These are phyloP conservation scores for Macaria notata DNA, from an alignment of 2,888 invertebrate species.

Conservation along the genomic window DNA sequence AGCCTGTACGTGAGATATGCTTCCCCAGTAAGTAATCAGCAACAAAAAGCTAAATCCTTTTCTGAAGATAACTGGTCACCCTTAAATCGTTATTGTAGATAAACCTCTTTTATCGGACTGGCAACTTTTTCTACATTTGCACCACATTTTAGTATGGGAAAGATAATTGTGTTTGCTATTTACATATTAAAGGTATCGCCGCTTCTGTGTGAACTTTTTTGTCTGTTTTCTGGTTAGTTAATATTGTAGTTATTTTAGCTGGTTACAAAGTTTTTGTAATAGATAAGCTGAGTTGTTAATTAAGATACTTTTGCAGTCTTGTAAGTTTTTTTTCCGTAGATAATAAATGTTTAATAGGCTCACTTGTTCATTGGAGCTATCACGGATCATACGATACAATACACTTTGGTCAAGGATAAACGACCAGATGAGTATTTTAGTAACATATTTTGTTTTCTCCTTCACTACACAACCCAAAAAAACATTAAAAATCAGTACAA, in stretches of 20 bases:
- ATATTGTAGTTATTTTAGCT: background rate
- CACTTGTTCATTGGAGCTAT: too few relatives aligned
- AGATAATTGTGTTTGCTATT: slow-evolving; percentile 13
- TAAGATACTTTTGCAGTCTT: background rate
- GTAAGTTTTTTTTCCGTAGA: too few relatives aligned
- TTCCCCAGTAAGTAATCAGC: slow-evolving; percentile 26
- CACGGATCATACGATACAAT: too few relatives aligned
- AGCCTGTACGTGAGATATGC: slow-evolving; percentile 35
- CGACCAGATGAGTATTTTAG: too few relatives aligned
- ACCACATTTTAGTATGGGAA: slow-evolving; percentile 16
- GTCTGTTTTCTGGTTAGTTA: slow-evolving; percentile 5
- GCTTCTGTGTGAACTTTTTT: slow-evolving; percentile 15
- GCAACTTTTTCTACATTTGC: slow-evolving; percentile 21
- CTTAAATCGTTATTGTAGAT: slow-evolving; percentile 29
- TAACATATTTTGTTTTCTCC: too few relatives aligned
- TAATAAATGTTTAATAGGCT: too few relatives aligned
- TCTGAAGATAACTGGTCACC: slow-evolving; percentile 27
- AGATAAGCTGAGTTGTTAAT: slow-evolving; percentile 2
- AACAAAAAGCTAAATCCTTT: slow-evolving; percentile 11
- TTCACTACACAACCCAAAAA: too few relatives aligned
- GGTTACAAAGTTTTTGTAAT: slow-evolving; percentile 1
- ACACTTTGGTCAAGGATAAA: too few relatives aligned
- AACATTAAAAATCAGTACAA: too few relatives aligned
- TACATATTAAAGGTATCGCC: slow-evolving; percentile 21
- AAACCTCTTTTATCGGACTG: slow-evolving; percentile 16